A percentile compares a stretch with the other conserved stretches of the same genome.
Conservation (phyloP, 2,113 vertebrate genomes). For the Melanotaenia duboulayi region DNA sequence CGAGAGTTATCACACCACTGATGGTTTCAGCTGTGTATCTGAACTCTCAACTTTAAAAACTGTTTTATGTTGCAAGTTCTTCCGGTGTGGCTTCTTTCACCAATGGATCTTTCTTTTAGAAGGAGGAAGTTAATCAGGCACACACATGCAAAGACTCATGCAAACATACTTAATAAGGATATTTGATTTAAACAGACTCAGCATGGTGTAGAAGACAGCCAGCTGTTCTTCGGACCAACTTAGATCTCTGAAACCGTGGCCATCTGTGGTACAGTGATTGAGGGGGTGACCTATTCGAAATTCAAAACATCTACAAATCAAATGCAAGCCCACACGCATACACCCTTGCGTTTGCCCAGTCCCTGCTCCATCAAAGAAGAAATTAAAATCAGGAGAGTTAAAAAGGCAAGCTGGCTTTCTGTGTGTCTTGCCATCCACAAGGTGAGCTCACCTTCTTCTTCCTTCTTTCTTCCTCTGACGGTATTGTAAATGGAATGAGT, state of each 20-base stretch:
- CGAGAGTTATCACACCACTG: conserved; percentile 46
- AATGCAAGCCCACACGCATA: conserved; percentile 61
- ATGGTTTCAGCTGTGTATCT: conserved; percentile 34
- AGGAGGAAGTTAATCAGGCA: conserved; percentile 26
- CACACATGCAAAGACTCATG: conserved; percentile 33
- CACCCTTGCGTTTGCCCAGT: conserved; percentile 22
- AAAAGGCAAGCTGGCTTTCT: conserved; percentile 52
- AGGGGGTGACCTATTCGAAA: conserved; percentile 61
- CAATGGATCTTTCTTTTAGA: not conserved
- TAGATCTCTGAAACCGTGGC: conserved; percentile 71
- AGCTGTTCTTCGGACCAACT: conserved; percentile 73
- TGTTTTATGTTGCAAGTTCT: conserved; percentile 20
- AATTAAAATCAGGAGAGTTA: conserved; percentile 68
- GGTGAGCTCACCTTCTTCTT: conserved; percentile 66
- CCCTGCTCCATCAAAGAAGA: conserved; percentile 66
- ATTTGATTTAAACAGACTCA: conserved; percentile 69
- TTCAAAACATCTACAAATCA: conserved; percentile 71
- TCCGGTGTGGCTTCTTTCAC: conserved; percentile 2
- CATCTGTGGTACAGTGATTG: conserved; percentile 69
- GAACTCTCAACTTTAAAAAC: conserved; percentile 35
- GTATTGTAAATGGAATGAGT: conserved; percentile 83
- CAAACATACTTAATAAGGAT: conserved; percentile 60
- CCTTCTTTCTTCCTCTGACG: conserved; percentile 71
- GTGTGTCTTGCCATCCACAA: conserved; percentile 69
- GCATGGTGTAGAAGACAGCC: conserved; percentile 66